Conservation (phyloP, 2,888 invertebrate species). For the Epinotia bilunana region DNA sequence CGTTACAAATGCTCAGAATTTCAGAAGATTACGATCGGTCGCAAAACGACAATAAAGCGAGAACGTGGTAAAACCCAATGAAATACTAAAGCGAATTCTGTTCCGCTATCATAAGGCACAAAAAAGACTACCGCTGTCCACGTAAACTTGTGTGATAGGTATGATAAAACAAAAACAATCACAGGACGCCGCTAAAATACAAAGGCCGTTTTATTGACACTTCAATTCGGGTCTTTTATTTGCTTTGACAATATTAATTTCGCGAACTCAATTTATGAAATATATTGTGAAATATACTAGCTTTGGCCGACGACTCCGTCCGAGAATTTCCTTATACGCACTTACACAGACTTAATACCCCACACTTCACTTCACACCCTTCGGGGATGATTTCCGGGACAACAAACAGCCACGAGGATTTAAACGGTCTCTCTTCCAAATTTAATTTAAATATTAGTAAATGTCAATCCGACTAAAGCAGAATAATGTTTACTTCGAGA, state of each 20-base stretch:
- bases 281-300: conserved; percentile 9
- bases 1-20: conserved; percentile 34
- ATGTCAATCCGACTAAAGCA: too few relatives aligned
- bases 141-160: conserved; percentile 25
- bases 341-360: background rate
- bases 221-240: conserved; percentile 36
- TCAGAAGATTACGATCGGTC: conserved; percentile 36
- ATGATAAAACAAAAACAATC: conserved; percentile 38
- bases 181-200: conserved; percentile 28
- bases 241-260: conserved; percentile 29
- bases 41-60: conserved; percentile 33
- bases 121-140: background rate
- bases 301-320: background rate
- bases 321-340: background rate
- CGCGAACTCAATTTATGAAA: conserved; percentile 34
- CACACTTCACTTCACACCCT: too few relatives aligned
- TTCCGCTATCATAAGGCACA: conserved; percentile 11
- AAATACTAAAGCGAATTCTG: conserved; percentile 28
- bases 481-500: too few relatives aligned
- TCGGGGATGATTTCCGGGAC: too few relatives aligned
- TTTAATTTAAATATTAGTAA: too few relatives aligned
- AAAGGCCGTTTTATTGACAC: conserved; percentile 43
- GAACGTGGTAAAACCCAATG: conserved; percentile 9
- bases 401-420: too few relatives aligned
- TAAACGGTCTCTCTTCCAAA: too few relatives aligned